Base-by-base conservation (phyloP, 2,113 vertebrate genomes). In the Caretta caretta region DNA sequence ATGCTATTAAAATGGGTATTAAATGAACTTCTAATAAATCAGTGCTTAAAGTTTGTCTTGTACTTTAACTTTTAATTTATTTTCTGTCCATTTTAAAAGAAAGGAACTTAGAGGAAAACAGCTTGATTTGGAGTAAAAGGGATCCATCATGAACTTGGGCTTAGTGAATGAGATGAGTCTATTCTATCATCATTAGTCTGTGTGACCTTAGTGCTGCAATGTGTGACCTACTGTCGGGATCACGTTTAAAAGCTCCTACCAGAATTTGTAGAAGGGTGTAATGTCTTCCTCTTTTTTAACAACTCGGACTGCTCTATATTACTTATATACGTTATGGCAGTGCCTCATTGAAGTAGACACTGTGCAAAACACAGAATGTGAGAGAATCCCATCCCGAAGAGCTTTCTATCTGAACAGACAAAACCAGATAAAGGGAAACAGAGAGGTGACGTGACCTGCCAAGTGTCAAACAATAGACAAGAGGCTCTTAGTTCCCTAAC, bases 311-410 rank as follows among this genome's bases (percentile, higher is more conserved):
- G 3, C 56, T 1, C 84, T 57, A 38, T 88, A 62, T 91, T 62
- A 49, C 0, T 0, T 10, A 59, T 81, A 25, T 62, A 2, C 48
- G 54, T 88, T 76, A 76, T 42, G 0, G 0, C n/a, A 84, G n/a
- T 48, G 8, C 48, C 24, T 80, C 56, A 6, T 3, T 83, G 42
- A 46, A 14, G 35, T n/a, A 59, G 24, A 24, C 69, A 48, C 12
- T 57, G 25, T 25, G 56, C 24, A 57, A 72, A 3, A 46, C 50
- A 42, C 35, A 84, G 51, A 84, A 84, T 57, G 49, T 50, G 29
- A 48, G 29, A 80, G 4, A 53, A 25, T 75, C 46, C 13, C 10
- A 75, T 88, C n/a, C 38, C 62, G 38, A 20, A 49, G 29, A 81
- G 38, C 65, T n/a, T 69, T n/a, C 65, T 69, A 38, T 69, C 10